Evolutionary conservation across 2,888 invertebrate genomes (phyloP).

Genomic region (Erynnis tages): DNA sequence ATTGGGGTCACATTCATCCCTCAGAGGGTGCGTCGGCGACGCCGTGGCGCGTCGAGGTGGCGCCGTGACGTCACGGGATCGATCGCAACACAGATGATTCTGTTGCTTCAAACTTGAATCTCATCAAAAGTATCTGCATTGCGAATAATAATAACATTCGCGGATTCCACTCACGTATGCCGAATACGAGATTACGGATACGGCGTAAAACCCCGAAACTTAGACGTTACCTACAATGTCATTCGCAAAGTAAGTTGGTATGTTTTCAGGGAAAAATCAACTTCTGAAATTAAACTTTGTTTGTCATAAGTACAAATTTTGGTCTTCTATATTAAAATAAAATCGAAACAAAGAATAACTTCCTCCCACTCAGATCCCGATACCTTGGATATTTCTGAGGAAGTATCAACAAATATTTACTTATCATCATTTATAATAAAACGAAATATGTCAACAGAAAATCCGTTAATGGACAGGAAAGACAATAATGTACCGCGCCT

Average conservation of each 20-base stretch:
- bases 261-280: no score
- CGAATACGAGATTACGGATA: background rate
- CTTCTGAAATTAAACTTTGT: no score
- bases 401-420: no score
- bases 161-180: constrained; percentile 5
- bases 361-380: no score
- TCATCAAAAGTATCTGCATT: constrained; percentile 15
- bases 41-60: constrained; percentile 55
- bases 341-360: no score
- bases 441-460: no score
- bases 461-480: background rate
- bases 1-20: constrained; percentile 64
- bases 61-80: constrained; percentile 61
- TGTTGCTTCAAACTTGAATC: constrained; percentile 18
- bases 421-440: no score
- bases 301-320: no score
- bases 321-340: no score
- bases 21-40: constrained; percentile 64
- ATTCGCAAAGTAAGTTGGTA: background rate
- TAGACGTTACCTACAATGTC: background rate
- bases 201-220: background rate
- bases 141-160: constrained; percentile 13
- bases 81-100: constrained; percentile 60
- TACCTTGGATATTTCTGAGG: no score
- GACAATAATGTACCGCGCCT: background rate